A percentile compares a stretch with the other conserved stretches of the same genome.
phyloP scores from a whole-genome alignment of 1,140 invertebrate species.

The Pogonomyrmex californicus region DNA sequence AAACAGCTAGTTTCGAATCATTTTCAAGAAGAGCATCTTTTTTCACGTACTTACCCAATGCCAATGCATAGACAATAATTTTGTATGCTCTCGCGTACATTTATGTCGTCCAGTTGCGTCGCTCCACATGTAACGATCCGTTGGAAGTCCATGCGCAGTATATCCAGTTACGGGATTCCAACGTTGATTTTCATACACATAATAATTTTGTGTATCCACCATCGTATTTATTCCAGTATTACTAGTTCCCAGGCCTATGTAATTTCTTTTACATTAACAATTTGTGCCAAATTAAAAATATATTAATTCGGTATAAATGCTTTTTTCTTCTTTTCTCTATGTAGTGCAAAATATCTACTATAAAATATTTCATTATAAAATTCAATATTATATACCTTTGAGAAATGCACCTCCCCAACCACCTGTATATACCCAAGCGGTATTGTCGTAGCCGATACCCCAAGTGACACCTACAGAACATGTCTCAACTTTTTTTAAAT shows the following conservation, averaged over 20 bases:
- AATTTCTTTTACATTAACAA: slow-evolving; percentile 29
- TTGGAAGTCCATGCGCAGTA: slow-evolving; percentile 93
- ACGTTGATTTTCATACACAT: slow-evolving; percentile 97
- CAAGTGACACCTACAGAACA: slow-evolving; percentile 93
- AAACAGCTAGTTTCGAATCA: neutral
- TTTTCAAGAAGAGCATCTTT: slow-evolving; percentile 3
- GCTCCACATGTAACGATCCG: slow-evolving; percentile 96
- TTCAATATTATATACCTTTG: slow-evolving; percentile 87
- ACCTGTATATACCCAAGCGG: slow-evolving; percentile 94
- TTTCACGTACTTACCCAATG: slow-evolving; percentile 90
- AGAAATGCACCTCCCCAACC: slow-evolving; percentile 94
- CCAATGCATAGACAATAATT: slow-evolving; percentile 95
- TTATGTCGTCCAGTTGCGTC: slow-evolving; percentile 94
- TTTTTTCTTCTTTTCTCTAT: neutral
- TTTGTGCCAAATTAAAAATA: neutral
- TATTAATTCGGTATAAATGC: neutral
- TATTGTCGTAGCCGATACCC: slow-evolving; percentile 95
- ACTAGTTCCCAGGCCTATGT: slow-evolving; percentile 88
- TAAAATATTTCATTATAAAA: slow-evolving; percentile 7
- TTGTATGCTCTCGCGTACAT: slow-evolving; percentile 94
- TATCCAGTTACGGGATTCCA: slow-evolving; percentile 97
- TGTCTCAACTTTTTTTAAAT: slow-evolving; percentile 93
- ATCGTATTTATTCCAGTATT: slow-evolving; percentile 92
- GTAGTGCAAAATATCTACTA: neutral
- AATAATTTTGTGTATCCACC: slow-evolving; percentile 94